phyloP scores from a whole-genome alignment of 2,888 invertebrate genomes.

The Drosophila ustulata region DNA sequence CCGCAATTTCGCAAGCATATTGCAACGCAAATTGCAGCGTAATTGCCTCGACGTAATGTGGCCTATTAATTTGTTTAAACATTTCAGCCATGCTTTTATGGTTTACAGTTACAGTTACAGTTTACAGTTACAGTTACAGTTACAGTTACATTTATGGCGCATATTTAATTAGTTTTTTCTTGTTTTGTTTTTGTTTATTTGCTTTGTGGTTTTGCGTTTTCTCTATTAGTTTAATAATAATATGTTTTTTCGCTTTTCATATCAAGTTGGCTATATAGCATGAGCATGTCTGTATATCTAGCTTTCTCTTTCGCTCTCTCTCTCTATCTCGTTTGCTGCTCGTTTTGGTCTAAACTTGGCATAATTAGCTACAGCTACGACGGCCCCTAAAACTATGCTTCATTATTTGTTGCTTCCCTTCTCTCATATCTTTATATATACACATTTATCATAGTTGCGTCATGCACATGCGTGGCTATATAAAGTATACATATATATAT shows the following conservation, averaged over 20 bases:
- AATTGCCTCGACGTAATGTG: slow-evolving; percentile 16
- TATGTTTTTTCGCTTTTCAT: slow-evolving; percentile 33
- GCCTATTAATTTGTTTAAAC: slow-evolving; percentile 30
- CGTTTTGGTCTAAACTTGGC: slow-evolving; percentile 61
- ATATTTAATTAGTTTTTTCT: slow-evolving; percentile 22
- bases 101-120: neutral
- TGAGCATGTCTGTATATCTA: slow-evolving; percentile 39
- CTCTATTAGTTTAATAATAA: slow-evolving; percentile 17
- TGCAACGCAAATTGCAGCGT: neutral
- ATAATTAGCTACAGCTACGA: slow-evolving; percentile 52
- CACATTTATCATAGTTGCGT: slow-evolving; percentile 43
- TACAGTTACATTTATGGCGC: slow-evolving; percentile 38
- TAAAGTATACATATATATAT: slow-evolving; percentile 16
- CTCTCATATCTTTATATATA: slow-evolving; percentile 19
- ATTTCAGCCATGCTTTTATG: slow-evolving; percentile 43
- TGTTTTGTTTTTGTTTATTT: neutral
- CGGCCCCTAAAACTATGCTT: slow-evolving; percentile 49
- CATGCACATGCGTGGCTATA: slow-evolving; percentile 22
- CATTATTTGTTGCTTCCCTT: neutral
- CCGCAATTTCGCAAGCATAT: slow-evolving; percentile 10
- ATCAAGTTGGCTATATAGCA: slow-evolving; percentile 57
- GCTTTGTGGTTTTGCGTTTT: slow-evolving; percentile 35
- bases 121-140: slow-evolving; percentile 14
- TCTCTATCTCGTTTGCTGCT: slow-evolving; percentile 16
- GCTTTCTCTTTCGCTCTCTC: slow-evolving; percentile 10